A percentile compares a stretch with the other conserved stretches of the same genome.
These are phyloP conservation scores for Heteronetta atricapilla DNA, from an alignment of 2,113 vertebrate genomes.

Conservation along the genomic window DNA sequence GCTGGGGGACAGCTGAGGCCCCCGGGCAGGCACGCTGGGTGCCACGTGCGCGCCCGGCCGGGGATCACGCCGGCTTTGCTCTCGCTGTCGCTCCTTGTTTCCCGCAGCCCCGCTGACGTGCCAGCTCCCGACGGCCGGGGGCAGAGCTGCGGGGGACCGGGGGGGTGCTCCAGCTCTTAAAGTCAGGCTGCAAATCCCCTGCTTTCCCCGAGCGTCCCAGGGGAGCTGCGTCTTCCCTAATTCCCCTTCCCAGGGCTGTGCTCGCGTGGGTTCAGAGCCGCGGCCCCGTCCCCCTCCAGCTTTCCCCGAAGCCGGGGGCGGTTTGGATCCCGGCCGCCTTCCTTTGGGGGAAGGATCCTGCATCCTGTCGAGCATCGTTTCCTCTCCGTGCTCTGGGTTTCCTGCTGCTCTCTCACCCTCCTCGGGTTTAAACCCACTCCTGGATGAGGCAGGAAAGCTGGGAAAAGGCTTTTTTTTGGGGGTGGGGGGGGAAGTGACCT, in stretches of 20 bases:
- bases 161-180: neutral
- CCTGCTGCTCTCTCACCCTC: conserved; percentile 9
- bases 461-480: neutral
- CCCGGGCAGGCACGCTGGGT: conserved; percentile 35
- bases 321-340: neutral
- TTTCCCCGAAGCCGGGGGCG: neutral
- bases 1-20: conserved; percentile 25
- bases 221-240: neutral
- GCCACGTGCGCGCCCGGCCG: neutral
- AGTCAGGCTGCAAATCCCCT: neutral
- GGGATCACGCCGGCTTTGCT: conserved; percentile 54
- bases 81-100: conserved; percentile 48
- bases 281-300: neutral
- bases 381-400: conserved; percentile 1
- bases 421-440: rapidly evolving
- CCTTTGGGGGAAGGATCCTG: neutral
- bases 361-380: neutral
- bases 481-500: neutral
- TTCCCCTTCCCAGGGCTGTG: neutral
- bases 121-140: neutral
- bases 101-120: neutral
- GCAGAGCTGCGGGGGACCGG: neutral
- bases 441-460: neutral
- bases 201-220: neutral
- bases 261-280: neutral